These are phyloP conservation scores for Myrmecobius fasciatus DNA, from an alignment of 2,113 vertebrate species.

Conservation along the genomic window DNA sequence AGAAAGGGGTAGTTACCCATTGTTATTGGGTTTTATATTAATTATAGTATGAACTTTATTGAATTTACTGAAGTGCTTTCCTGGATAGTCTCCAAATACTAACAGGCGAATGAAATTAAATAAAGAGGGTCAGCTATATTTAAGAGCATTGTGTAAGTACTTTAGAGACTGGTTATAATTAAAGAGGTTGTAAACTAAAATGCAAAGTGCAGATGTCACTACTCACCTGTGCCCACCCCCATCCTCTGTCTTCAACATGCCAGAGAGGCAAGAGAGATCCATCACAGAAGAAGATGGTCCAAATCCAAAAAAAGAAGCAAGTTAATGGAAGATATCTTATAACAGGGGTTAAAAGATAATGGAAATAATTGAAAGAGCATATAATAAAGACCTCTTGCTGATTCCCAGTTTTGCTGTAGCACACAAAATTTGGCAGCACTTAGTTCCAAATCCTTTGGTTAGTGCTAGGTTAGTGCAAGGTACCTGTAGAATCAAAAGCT, in stretches of 20 bases:
- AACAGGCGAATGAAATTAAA: slow-evolving; percentile 89
- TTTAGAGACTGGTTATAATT: slow-evolving; percentile 82
- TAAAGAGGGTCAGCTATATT: slow-evolving; percentile 85
- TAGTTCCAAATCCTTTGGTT: not conserved
- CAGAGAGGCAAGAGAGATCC: slow-evolving; percentile 23
- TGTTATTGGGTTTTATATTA: slow-evolving; percentile 84
- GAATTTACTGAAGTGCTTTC: slow-evolving; percentile 89
- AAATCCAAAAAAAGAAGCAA: not conserved
- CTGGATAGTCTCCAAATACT: slow-evolving; percentile 90
- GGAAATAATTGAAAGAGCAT: not conserved
- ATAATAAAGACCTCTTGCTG: rapidly evolving
- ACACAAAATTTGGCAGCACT: rapidly evolving
- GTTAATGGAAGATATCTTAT: not conserved
- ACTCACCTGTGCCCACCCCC: slow-evolving; percentile 14
- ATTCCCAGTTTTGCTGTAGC: not conserved
- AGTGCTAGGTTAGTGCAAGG: not conserved
- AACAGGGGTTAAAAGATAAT: not conserved
- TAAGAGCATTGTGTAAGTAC: slow-evolving; percentile 81
- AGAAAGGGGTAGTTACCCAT: slow-evolving; percentile 73
- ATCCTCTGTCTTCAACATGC: not conserved
- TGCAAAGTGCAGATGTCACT: slow-evolving; percentile 59
- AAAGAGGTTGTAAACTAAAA: slow-evolving; percentile 81
- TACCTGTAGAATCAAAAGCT: not conserved
- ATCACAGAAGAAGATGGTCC: not conserved
- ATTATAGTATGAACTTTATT: slow-evolving; percentile 85